Evolutionary conservation across 1,140 invertebrate genomes (phyloP).

Genomic region (Zelostemma sp.): DNA sequence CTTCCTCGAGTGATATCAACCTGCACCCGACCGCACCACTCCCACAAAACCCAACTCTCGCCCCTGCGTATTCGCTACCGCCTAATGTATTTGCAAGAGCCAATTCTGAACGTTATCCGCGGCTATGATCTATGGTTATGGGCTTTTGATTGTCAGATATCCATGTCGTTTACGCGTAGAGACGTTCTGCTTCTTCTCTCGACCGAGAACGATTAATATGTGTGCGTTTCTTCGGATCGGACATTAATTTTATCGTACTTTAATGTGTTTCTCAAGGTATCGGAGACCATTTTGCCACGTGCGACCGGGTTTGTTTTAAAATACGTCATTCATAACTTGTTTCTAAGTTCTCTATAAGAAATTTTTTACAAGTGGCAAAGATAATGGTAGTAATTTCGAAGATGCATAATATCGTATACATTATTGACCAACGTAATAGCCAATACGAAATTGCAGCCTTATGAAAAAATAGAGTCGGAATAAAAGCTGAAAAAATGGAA

Average conservation of each 20-base stretch:
- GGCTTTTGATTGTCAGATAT: constrained; percentile 67
- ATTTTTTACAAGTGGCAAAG: too few species aligned
- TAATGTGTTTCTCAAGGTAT: neutral
- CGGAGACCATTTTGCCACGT: neutral
- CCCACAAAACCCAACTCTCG: constrained; percentile 33
- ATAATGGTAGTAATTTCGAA: too few species aligned
- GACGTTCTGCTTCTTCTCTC: constrained; percentile 23
- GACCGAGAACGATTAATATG: constrained; percentile 32
- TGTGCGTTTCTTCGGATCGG: constrained; percentile 20
- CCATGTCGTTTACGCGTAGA: constrained; percentile 54
- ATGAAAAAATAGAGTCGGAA: too few species aligned
- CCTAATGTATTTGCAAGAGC: constrained; percentile 69
- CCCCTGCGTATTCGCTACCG: constrained; percentile 45
- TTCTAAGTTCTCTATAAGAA: too few species aligned
- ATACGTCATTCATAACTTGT: too few species aligned
- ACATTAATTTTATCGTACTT: constrained; percentile 24
- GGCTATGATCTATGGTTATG: constrained; percentile 65
- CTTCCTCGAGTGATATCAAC: constrained; percentile 49
- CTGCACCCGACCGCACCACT: constrained; percentile 25
- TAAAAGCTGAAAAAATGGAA: neutral
- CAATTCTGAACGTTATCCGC: constrained; percentile 67
- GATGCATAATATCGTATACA: too few species aligned
- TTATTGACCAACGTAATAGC: too few species aligned
- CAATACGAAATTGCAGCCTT: too few species aligned
- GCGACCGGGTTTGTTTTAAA: neutral